Conservation (phyloP, 2,797 vertebrate genomes). For the Gymnocypris eckloni region DNA sequence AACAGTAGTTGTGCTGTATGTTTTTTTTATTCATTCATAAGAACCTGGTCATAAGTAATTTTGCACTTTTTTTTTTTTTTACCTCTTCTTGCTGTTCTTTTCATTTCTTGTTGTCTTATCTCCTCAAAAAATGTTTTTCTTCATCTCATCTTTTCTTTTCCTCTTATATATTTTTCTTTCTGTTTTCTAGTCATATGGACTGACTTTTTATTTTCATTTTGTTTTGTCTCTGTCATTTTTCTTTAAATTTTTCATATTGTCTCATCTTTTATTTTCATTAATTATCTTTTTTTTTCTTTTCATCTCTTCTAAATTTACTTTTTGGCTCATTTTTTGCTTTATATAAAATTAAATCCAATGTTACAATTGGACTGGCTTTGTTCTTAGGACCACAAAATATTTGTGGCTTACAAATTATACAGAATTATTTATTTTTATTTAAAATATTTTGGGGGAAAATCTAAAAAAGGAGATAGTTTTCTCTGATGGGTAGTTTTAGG, state of each 20-base stretch:
- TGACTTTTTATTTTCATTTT: not conserved
- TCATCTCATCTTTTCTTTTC: no score
- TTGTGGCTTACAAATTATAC: not conserved
- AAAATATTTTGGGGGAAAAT: not conserved
- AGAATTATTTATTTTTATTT: not conserved
- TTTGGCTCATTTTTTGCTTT: not conserved
- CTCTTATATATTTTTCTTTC: not conserved
- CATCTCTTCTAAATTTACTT: not conserved
- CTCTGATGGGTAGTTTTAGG: not conserved
- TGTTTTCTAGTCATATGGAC: not conserved
- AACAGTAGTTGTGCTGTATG: not conserved
- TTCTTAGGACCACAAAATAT: not conserved
- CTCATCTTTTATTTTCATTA: not conserved
- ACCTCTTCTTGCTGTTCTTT: not conserved
- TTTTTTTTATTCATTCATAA: not conserved
- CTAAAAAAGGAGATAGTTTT: not conserved
- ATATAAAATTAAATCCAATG: not conserved
- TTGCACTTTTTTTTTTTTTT: not conserved
- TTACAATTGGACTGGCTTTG: not conserved
- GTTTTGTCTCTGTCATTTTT: not conserved
- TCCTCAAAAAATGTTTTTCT: not conserved
- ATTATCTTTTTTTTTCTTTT: not conserved
- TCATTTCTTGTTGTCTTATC: not conserved
- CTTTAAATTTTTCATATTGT: not conserved
- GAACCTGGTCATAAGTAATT: not conserved